Percentiles rank a stretch among this genome's conserved stretches.
Conservation (phyloP, 2,888 invertebrate genomes). For the Ophioninae sp. region DNA sequence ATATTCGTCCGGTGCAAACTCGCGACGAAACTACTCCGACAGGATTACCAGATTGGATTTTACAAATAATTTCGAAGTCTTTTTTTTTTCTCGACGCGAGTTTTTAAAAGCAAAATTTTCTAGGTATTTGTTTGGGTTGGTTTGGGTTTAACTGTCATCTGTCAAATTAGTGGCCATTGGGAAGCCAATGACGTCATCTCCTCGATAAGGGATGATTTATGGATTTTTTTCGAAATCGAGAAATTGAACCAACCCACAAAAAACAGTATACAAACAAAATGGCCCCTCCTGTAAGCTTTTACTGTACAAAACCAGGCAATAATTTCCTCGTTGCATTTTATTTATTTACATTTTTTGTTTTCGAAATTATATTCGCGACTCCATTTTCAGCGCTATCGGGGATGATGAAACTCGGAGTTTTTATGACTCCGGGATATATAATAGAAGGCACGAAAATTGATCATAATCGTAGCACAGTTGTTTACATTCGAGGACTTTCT, state of each 20-base stretch:
- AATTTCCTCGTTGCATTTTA: constrained; percentile 31
- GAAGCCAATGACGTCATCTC: not conserved
- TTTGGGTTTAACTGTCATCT: not conserved
- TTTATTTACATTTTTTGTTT: constrained; percentile 2
- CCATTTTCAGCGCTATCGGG: constrained; percentile 17
- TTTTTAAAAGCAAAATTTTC: not conserved
- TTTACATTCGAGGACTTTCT: constrained; percentile 17
- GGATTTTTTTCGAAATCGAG: not conserved
- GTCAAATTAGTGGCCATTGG: not conserved
- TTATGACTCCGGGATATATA: not conserved
- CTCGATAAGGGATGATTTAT: not conserved
- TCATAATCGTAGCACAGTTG: constrained; percentile 52
- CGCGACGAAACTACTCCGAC: not conserved
- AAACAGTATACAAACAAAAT: not conserved
- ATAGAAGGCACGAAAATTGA: constrained; percentile 52
- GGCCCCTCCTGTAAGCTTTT: constrained; percentile 16
- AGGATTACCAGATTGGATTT: not conserved
- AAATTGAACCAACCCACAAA: not conserved
- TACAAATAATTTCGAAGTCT: not conserved
- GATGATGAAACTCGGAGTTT: constrained; percentile 23
- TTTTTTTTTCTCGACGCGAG: not conserved
- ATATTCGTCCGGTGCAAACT: constrained; percentile 44
- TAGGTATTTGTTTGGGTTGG: not conserved
- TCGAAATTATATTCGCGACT: not conserved
- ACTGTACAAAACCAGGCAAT: constrained; percentile 39